Percentiles rank a stretch among this genome's conserved stretches.
Evolutionary conservation across 2,888 invertebrate species (phyloP).

Genomic region (Tenodera sinensis): DNA sequence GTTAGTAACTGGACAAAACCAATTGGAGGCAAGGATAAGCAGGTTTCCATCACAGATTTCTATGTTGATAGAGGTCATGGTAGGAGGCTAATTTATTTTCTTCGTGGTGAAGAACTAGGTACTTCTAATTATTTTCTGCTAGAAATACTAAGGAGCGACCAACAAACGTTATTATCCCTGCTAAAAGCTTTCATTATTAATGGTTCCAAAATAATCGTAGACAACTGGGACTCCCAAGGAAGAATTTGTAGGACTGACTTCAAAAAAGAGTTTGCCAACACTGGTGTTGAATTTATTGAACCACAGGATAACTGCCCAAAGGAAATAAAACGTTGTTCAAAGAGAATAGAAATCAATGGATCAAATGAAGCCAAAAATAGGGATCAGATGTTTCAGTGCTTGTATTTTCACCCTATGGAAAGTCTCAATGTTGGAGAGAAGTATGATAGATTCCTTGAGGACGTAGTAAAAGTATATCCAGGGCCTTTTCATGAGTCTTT

Average conservation of each 20-base stretch:
- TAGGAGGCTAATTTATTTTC: constrained; percentile 11
- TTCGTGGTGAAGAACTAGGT: constrained; percentile 18
- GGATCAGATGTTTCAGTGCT: constrained; percentile 23
- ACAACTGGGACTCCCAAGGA: constrained; percentile 19
- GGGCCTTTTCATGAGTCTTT: constrained; percentile 23
- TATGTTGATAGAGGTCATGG: constrained; percentile 19
- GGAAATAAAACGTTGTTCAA: constrained; percentile 17
- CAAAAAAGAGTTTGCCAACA: constrained; percentile 8
- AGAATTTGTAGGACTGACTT: constrained; percentile 10
- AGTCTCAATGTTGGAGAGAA: constrained; percentile 19
- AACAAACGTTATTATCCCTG: constrained; percentile 4
- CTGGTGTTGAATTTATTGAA: constrained; percentile 19
- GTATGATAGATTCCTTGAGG: constrained; percentile 24
- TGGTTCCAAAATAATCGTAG: constrained; percentile 9
- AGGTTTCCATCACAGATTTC: constrained; percentile 20
- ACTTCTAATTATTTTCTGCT: constrained; percentile 22
- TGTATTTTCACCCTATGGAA: constrained; percentile 27
- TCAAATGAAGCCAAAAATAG: constrained; percentile 11
- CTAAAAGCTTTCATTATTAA: constrained; percentile 19
- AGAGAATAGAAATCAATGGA: constrained; percentile 3
- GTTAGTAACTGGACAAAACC: constrained; percentile 26
- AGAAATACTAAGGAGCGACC: constrained; percentile 21
- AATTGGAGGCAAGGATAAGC: constrained; percentile 17
- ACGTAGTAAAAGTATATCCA: constrained; percentile 25
- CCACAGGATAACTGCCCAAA: background rate